A percentile compares a stretch with the other conserved stretches of the same genome.
Evolutionary conservation across 2,113 vertebrate genomes (phyloP).

Genomic region (Gavia stellata): DNA sequence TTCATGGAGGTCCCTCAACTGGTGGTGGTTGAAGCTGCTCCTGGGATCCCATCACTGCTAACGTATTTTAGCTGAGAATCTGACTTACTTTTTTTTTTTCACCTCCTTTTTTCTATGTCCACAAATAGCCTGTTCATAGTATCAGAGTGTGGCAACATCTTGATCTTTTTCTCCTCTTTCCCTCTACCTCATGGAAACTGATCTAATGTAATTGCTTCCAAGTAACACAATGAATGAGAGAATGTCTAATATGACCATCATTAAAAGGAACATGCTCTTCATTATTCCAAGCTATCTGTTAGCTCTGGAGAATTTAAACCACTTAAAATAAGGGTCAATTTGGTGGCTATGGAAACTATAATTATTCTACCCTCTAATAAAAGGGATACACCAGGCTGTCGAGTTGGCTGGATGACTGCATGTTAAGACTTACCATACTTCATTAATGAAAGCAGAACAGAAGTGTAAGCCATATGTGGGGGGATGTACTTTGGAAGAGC

Average conservation of each 20-base stretch:
- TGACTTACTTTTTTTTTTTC: not conserved
- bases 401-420: not conserved
- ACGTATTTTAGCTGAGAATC: not conserved
- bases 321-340: constrained; percentile 32
- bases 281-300: not conserved
- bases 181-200: not conserved
- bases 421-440: not conserved
- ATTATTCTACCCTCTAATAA: not conserved
- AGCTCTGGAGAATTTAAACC: not conserved
- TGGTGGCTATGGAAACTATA: constrained; percentile 27
- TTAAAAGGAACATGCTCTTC: not conserved
- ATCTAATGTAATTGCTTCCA: not conserved
- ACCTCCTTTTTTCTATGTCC: not conserved
- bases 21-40: not conserved
- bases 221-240: not conserved
- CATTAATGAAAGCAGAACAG: not conserved
- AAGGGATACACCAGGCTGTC: not conserved
- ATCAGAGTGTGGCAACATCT: not conserved
- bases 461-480: not conserved
- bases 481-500: not conserved
- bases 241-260: not conserved
- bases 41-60: not conserved
- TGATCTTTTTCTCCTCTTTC: not conserved
- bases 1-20: not conserved
- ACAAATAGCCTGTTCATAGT: not conserved